phyloP scores from a whole-genome alignment of 2,888 invertebrate species.

The Taenaris catops region DNA sequence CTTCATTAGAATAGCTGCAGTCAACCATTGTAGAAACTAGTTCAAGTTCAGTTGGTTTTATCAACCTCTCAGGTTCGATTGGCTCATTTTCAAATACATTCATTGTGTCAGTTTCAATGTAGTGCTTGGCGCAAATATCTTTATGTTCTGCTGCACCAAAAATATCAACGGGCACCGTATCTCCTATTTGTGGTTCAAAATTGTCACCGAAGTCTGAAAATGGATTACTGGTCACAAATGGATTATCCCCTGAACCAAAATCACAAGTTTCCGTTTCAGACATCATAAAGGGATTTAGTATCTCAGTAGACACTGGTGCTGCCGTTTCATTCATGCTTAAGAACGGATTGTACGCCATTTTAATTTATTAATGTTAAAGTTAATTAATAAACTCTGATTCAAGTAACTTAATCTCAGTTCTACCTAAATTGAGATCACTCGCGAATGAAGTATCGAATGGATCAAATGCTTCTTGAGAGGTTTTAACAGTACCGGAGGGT shows the following conservation, averaged over 20 bases:
- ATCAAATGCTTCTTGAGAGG: constrained; percentile 78
- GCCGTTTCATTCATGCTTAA: constrained; percentile 85
- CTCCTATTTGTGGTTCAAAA: constrained; percentile 55
- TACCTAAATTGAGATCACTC: constrained; percentile 85
- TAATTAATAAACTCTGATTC: constrained; percentile 84
- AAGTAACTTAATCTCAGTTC: constrained; percentile 86
- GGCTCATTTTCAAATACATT: constrained; percentile 39
- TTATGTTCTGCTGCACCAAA: constrained; percentile 56
- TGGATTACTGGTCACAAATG: constrained; percentile 86
- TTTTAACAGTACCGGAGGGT: constrained; percentile 45
- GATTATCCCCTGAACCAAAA: constrained; percentile 79
- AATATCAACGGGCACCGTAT: constrained; percentile 60
- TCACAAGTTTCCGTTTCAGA: constrained; percentile 52
- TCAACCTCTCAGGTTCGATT: constrained; percentile 34
- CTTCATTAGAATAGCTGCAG: constrained; percentile 33
- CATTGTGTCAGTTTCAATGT: constrained; percentile 35
- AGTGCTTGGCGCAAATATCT: constrained; percentile 51
- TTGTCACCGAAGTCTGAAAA: constrained; percentile 80
- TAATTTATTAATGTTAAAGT: constrained; percentile 27
- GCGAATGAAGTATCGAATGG: constrained; percentile 93
- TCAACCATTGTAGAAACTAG: constrained; percentile 48
- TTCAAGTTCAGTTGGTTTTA: constrained; percentile 62
- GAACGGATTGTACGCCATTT: constrained; percentile 89
- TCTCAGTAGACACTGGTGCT: constrained; percentile 66
- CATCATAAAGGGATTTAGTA: constrained; percentile 85